Evolutionary conservation across 2,113 vertebrate species (phyloP), one percentile per base, ranked within the genome.

Genomic region (Herpetotheres cachinnans): DNA sequence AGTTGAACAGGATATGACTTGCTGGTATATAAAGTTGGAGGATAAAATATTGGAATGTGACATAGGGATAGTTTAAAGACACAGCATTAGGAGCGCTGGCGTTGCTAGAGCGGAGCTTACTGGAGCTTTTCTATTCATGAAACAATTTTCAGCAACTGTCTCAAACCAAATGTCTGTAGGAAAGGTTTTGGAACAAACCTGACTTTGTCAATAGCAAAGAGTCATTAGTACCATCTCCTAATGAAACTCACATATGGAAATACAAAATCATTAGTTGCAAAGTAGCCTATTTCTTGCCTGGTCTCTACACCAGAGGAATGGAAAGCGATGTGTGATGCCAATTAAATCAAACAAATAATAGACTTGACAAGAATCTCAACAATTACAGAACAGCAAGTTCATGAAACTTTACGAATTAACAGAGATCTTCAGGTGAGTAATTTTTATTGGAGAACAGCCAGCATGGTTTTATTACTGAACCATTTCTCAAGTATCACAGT

Each of bases 41-140:
- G 11, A 65, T 13, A 52, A 21, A 79, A 36, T 26, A 46, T 4
- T 26, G 19, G 7, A 50, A 50, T 11, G 30, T 26, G 62, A 54
- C 55, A 63, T 0, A 32, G 24, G 21, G 12, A 7, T 34, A 40
- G 17, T 79, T 6, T 22, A 58, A 34, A 63, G 44, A 67, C 27
- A 27, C 18, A 1, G 4, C 40, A n/a, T 9, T 27, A 40, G 27
- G 58, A 78, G 36, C 3, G 0, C 1, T 58, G 46, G 61, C 4
- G 6, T 4, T 44, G 49, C 61, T 65, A 13, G 17, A 65, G 26
- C 7, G 18, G 15, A 74, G 49, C 49, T 54, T 54, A 65, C 30
- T 79, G 72, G 19, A 69, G 25, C 24, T 84, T 46, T 65, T 65
- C 44, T n/a, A 50, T 40, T 61, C 50, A n/a, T 7, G 3, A 40